Evolutionary conservation across 2,113 vertebrate species (phyloP), one percentile per base, ranked within the genome.

Genomic region (Corythoichthys haematopterus): DNA sequence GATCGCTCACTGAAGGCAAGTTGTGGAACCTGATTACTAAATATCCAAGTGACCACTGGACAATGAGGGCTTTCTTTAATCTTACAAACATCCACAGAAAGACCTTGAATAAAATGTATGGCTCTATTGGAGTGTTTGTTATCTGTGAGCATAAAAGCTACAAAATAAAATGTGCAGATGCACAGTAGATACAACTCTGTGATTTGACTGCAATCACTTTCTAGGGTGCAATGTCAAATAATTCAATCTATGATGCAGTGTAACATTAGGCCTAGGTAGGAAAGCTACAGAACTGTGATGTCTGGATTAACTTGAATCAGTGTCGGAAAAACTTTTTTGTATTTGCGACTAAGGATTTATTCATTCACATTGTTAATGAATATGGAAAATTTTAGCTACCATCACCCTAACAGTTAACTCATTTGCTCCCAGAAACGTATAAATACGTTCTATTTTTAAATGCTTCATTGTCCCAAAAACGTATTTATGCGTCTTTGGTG

Each of bases 1-100:
- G 65, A 28, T 64, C 7, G 4, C n/a, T 65, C 38, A 56, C 64
- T 58, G 36, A 38, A 66, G 50, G 58, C 61, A 53, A 65, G 70
- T n/a, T 37, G 40, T 40, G n/a, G n/a, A 65, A 56, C 37, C 3
- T 7, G 52, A 57, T 65, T 51, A 63, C 50, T 59, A 61, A 69
- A 69, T 33, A 64, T 59, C 60, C 62, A n/a, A 1, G n/a, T 10
- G 20, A 45, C 47, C 40, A 57, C 12, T 14, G 55, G 52, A 63
- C 14, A 36, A 63, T 3, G 46, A 2, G 5, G 12, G n/a, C 35
- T 7, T 68, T 20, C 12, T 65, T 71, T 58, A 10, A 36, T 66
- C 35, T 37, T 20, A 59, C n/a, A 59, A 55, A 70, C 37, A 37
- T 3, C 1, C 2, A 15, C 46, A 37, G 46, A 50, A 68, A 33